phyloP scores from a whole-genome alignment of 2,797 vertebrate species.

The Muscicapa striata region DNA sequence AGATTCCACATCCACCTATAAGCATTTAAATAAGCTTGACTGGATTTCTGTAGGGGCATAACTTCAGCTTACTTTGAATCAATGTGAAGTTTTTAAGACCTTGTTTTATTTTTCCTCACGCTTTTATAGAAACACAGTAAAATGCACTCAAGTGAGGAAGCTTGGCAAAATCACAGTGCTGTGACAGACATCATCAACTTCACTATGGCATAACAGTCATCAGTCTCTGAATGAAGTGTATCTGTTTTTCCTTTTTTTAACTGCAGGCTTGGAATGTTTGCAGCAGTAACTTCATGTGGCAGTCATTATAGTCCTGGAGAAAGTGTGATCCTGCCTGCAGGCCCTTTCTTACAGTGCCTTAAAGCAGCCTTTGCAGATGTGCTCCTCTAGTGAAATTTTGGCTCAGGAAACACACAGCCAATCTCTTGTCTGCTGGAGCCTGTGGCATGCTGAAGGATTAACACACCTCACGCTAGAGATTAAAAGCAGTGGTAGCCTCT shows the following conservation, averaged over 20 bases:
- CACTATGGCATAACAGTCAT: background rate
- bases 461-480: background rate
- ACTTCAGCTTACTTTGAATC: background rate
- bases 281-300: background rate
- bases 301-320: background rate
- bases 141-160: background rate
- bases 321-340: background rate
- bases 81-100: background rate
- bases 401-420: background rate
- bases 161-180: constrained; percentile 3
- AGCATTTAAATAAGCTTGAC: background rate
- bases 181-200: constrained; percentile 7
- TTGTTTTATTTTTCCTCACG: background rate
- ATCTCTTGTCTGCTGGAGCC: background rate
- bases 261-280: background rate
- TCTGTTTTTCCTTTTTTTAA: constrained; percentile 6
- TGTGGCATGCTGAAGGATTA: background rate
- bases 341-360: background rate
- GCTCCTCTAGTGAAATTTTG: background rate
- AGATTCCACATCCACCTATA: background rate
- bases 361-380: background rate
- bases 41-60: background rate
- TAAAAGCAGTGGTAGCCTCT: background rate
- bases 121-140: constrained; percentile 32
- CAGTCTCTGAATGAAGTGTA: background rate